Percentiles rank a stretch among this genome's conserved stretches.
Conservation (phyloP, 1,140 invertebrate genomes). For the Parasteatoda tepidariorum region DNA sequence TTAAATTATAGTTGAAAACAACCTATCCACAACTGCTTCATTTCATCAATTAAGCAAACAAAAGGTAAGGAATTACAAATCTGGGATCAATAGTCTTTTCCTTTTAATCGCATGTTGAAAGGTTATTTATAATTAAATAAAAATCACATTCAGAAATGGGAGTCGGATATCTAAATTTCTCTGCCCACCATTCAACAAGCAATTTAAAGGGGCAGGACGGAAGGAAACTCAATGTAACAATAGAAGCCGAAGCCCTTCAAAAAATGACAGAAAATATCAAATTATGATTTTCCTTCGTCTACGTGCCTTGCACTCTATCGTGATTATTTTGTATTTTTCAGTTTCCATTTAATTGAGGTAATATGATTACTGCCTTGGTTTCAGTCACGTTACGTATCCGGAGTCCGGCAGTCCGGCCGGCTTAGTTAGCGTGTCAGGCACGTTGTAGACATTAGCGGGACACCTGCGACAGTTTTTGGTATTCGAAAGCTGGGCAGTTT, state of each 20-base stretch:
- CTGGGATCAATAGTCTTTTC: too few species aligned
- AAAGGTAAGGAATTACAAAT: too few species aligned
- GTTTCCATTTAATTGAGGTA: constrained; percentile 23
- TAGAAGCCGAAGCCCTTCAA: background rate
- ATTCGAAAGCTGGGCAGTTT: background rate
- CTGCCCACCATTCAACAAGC: constrained; percentile 8
- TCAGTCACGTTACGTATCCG: background rate
- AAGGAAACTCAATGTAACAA: background rate
- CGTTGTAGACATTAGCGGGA: background rate
- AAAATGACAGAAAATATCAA: constrained; percentile 4
- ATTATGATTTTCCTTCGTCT: background rate
- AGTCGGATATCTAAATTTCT: background rate
- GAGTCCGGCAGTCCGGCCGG: background rate
- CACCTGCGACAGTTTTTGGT: background rate
- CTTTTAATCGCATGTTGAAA: background rate
- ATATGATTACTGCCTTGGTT: background rate
- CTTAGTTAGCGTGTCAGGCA: constrained; percentile 2
- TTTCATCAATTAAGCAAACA: too few species aligned
- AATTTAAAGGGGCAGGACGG: background rate
- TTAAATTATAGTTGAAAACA: too few species aligned
- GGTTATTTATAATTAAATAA: background rate
- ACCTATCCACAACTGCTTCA: too few species aligned
- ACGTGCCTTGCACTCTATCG: background rate
- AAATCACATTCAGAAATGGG: background rate
- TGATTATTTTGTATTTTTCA: background rate